Base-by-base conservation (phyloP, 92 coral and sea anemone species). In the Plumapathes pennacea region DNA sequence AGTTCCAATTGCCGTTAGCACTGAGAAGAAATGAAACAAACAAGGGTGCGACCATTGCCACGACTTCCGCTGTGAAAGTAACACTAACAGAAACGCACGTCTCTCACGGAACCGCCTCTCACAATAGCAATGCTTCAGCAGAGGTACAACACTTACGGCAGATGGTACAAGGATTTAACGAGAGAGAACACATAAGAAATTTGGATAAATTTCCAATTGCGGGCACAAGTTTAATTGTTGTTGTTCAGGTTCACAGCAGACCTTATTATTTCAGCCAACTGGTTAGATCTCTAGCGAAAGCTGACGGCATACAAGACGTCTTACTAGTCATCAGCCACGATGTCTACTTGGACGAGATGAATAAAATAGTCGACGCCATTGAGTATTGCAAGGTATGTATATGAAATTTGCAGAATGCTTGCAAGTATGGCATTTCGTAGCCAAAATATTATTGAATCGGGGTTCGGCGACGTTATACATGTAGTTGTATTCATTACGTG, bases 301-400 rank as follows among this genome's bases (percentile, higher is more conserved):
- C 89, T 4, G 55, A 57, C 50, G 99, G 99, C 12, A 94, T 94
- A 14, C 76, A 77, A 18, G 74, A 88, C 26, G 79, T 90, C 0
- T 23, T 94, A 34, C 74, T 94, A 0, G 73, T 94, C 0, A 67
- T 84, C n/a, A 94, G 99, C 53, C 96, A 89, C 38, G 99, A 94
- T 41, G 81, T 53, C 17, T 80, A 73, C 61, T 62, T 82, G 0
- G 90, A 79, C 12, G 85, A 84, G 20, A 84, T 94, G 19, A 84
- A 94, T 45, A 50, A 49, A 32, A 23, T 74, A 18, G 96, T 88
- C 29, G 69, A 71, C 38, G 53, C 86, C 9, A 77, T 94, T 30
- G 77, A 94, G 46, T 94, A 88, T 63, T 84, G 99, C 62, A 83
- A 75, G 90, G 96, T 87, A 67, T n/a, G n/a, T n/a, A n/a, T n/a